Evolutionary conservation across 2,797 vertebrate species (phyloP), one percentile per base, ranked within the genome.

Genomic region (Pipistrellus nathusii): DNA sequence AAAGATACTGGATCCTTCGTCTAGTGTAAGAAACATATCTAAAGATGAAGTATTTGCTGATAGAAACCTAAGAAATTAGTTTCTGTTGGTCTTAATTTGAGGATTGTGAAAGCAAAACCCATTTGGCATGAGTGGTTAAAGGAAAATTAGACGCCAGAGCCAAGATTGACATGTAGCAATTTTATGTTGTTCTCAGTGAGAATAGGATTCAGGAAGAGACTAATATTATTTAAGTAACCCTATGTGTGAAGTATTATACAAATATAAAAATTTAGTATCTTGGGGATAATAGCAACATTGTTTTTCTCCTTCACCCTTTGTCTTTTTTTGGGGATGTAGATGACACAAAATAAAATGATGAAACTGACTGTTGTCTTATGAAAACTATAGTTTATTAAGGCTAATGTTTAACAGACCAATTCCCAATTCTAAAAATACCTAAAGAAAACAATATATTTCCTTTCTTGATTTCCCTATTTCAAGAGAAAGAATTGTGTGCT

Each of bases 401-500:
- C 1, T 76, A 44, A 69, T 21, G 32, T 51, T 77, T 75, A 59
- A n/a, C 20, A 57, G 53, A 72, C 25, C 30, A 81, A 83, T 53
- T 71, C 44, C 38, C 44, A 87, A 17, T 11, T 18, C 32, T 75
- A 64, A 48, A 23, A 77, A 35, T 38, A 80, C 8, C 46, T 69
- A 25, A 72, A 48, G 53, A 57, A 92, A 92, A 51, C 51, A 91
- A 25, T 48, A 57, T 55, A 86, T 94, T 78, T 21, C 51, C 76
- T 80, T 90, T 71, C 32, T 86, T 17, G 7, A 48, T 53, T 86
- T 94, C 18, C 38, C 11, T 32, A 84, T 71, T 88, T 88, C 51
- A 86, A 72, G 82, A 75, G 41, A 68, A 89, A 92, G 83, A 90
- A 53, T 1, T 88, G 12, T 73, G 25, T 48, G 15, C 20, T 71